Percentiles rank a stretch among this genome's conserved stretches.
Evolutionary conservation across 1,140 invertebrate species (phyloP).

Genomic region (Zophobas atratus): DNA sequence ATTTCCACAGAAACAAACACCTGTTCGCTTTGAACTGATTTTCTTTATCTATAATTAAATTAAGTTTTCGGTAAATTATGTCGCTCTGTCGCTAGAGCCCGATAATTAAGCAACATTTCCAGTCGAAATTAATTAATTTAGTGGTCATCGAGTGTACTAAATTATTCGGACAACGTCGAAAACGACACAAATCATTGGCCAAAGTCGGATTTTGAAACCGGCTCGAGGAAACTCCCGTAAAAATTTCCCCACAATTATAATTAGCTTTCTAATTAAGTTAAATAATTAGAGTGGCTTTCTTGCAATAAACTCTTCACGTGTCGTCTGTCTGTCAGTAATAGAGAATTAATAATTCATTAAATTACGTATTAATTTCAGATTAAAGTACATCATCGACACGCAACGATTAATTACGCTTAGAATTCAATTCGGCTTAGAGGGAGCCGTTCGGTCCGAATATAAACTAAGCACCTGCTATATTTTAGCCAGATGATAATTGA

Average conservation of each 20-base stretch:
- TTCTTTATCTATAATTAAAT: slow-evolving; percentile 8
- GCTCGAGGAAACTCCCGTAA: neutral
- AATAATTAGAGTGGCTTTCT: too few species aligned
- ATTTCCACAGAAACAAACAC: neutral
- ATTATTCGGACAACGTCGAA: slow-evolving; percentile 15
- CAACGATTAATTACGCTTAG: slow-evolving; percentile 8
- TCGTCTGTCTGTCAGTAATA: neutral
- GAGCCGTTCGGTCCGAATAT: slow-evolving; percentile 12
- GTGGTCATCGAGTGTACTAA: slow-evolving; percentile 13
- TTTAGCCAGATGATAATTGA: slow-evolving; percentile 39
- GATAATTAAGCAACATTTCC: slow-evolving; percentile 30
- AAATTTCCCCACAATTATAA: too few species aligned
- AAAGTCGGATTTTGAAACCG: slow-evolving; percentile 5
- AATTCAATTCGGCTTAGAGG: slow-evolving; percentile 14
- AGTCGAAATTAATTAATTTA: slow-evolving; percentile 38
- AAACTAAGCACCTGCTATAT: slow-evolving; percentile 39
- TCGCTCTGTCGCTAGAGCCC: slow-evolving; percentile 3
- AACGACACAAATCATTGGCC: slow-evolving; percentile 15
- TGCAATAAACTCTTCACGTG: too few species aligned
- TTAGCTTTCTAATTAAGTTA: too few species aligned
- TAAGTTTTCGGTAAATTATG: slow-evolving; percentile 23
- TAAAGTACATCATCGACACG: neutral
- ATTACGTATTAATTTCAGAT: neutral
- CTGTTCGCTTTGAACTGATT: slow-evolving; percentile 8
- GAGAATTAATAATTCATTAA: too few species aligned